Evolutionary conservation across 2,888 invertebrate species (phyloP), one percentile per base, ranked within the genome.

Genomic region (Choreutis nemorana): DNA sequence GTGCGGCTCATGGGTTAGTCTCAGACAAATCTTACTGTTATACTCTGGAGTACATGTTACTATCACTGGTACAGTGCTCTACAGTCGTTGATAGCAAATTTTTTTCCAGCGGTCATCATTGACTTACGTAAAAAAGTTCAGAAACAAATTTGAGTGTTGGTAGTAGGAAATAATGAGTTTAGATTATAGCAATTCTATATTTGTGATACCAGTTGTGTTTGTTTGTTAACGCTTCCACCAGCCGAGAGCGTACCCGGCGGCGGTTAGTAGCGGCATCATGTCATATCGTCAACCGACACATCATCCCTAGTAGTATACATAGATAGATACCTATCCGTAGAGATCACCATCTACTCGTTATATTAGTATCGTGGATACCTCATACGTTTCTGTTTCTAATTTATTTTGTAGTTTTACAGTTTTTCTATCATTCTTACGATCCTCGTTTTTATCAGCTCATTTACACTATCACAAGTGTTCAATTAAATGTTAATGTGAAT

Each of bases 1-100:
- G 85, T 90, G 42, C 81, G 81, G 38, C 79, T 90, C 28, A 90
- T 90, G 53, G 90, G 87, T 84, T 37, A 51, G 68, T 48, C 13
- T 8, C 18, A 18, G n/a, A n/a, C n/a, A n/a, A n/a, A n/a, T 1
- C 12, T 14, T 16, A 14, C 18, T 9, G 15, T 12, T n/a, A n/a
- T n/a, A n/a, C n/a, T n/a, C n/a, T n/a, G n/a, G n/a, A n/a, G n/a
- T n/a, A n/a, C n/a, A n/a, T n/a, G n/a, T n/a, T n/a, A n/a, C n/a
- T n/a, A n/a, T n/a, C n/a, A n/a, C n/a, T n/a, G n/a, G n/a, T n/a
- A n/a, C n/a, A n/a, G n/a, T n/a, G n/a, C n/a, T n/a, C n/a, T n/a
- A n/a, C n/a, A n/a, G n/a, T n/a, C n/a, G n/a, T n/a, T n/a, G n/a
- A n/a, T n/a, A n/a, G n/a, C n/a, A n/a, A n/a, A n/a, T n/a, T n/a